Evolutionary conservation across 2,888 invertebrate genomes (phyloP).

Genomic region (Byasa hedistus): DNA sequence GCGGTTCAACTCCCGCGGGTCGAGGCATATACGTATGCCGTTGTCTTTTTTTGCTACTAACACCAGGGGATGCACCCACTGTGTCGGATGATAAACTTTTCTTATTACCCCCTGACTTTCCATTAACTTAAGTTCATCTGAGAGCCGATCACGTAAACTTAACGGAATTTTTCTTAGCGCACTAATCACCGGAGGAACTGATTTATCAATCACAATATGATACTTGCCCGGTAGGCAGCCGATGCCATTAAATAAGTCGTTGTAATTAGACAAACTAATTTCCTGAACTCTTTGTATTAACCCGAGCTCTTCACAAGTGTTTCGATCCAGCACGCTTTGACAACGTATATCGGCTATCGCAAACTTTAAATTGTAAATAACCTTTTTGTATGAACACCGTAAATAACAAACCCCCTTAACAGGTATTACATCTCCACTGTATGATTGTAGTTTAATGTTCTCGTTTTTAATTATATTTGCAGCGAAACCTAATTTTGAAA

Average conservation of each 20-base stretch:
- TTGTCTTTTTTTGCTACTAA: too few relatives aligned
- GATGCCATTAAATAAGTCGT: constrained; percentile 1
- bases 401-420: not conserved
- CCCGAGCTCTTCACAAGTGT: not conserved
- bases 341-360: constrained; percentile 1
- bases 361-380: not conserved
- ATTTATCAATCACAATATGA: not conserved
- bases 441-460: too few relatives aligned
- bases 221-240: not conserved
- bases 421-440: not conserved
- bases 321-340: not conserved
- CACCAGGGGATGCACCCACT: too few relatives aligned
- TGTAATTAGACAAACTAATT: not conserved
- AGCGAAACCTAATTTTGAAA: too few relatives aligned
- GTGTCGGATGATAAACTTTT: not conserved
- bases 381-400: not conserved
- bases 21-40: too few relatives aligned
- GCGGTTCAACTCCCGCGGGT: too few relatives aligned
- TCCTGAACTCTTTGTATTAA: not conserved
- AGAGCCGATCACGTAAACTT: not conserved
- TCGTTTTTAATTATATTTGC: too few relatives aligned
- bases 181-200: not conserved
- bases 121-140: not conserved
- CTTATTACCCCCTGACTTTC: not conserved
- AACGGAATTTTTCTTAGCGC: not conserved